Evolutionary conservation across 1,140 invertebrate species (phyloP), one percentile per base, ranked within the genome.

Genomic region (Halictus rubicundus): DNA sequence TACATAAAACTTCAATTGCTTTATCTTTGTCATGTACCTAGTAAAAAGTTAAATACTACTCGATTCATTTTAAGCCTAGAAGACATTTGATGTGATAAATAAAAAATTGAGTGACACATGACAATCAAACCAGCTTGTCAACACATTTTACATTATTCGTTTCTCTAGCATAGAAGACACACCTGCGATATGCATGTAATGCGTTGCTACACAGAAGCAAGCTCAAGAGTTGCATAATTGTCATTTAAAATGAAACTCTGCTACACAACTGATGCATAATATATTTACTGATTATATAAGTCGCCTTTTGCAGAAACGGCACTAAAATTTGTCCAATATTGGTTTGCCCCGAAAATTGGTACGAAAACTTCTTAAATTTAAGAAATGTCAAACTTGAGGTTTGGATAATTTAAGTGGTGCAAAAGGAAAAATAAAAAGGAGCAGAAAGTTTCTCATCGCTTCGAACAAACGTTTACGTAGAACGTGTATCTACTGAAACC

Each of bases 201-300:
- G 68, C 77, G 54, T 77, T 69, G 25, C 46, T 32, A 63, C 57
- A 39, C 39, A 54, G 23, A 71, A 42, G 21, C 80, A 42, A 52
- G 75, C 68, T 63, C 76, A 72, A 80, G 81, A 78, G 88, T 89
- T 90, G 90, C 90, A 90, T 91, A 90, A 91, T 91, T 91, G 90
- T 90, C 88, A 88, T 91, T 91, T 89, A 85, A 85, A 90, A 87
- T 77, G 77, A 86, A 88, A 85, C n/a, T n/a, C 81, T 27, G 64
- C 54, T 49, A 72, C 19, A 59, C 49, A 78, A 73, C 52, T 52
- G 27, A 54, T 78, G 80, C 37, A 39, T 42, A 42, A 42, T 42
- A 42, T 86, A 68, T 85, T 85, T 83, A 83, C 77, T 21, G 68
- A 73, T 86, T 86, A 85, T 49, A 76, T 86, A 86, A 86, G 69